Conservation (phyloP, 1,140 invertebrate species). For the Cecropterus lyciades region DNA sequence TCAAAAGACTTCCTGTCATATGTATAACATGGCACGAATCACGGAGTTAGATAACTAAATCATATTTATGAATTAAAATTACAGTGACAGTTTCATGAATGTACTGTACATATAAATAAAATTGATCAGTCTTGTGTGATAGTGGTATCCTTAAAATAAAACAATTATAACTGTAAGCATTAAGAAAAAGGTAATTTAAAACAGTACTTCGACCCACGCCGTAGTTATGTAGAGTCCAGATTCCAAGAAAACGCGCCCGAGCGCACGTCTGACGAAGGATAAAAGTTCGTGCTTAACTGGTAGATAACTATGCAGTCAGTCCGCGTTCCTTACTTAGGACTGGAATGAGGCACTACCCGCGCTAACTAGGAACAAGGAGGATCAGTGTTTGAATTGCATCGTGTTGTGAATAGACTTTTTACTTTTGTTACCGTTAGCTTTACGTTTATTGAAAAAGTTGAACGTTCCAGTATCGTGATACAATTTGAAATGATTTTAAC, state of each 20-base stretch:
- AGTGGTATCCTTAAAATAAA: background rate
- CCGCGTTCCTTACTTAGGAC: constrained; percentile 22
- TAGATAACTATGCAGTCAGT: constrained; percentile 27
- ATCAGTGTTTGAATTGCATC: constrained; percentile 5
- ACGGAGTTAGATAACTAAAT: too few relatives aligned
- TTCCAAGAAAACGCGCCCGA: constrained; percentile 9
- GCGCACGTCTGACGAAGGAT: constrained; percentile 15
- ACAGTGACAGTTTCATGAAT: too few relatives aligned
- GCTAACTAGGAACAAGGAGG: constrained; percentile 9
- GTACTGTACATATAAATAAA: background rate
- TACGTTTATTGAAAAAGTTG: background rate
- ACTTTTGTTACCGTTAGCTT: constrained; percentile 1
- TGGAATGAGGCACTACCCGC: constrained; percentile 19
- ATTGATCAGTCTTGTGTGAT: background rate
- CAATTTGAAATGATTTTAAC: background rate
- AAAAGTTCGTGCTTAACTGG: constrained; percentile 31
- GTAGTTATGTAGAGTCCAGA: constrained; percentile 6
- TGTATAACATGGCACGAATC: too few relatives aligned
- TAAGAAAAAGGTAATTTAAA: constrained; percentile 11
- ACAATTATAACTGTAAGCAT: constrained; percentile 2
- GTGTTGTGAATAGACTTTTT: constrained; percentile 5
- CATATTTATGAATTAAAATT: too few relatives aligned
- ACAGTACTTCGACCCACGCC: background rate
- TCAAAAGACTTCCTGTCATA: too few relatives aligned
- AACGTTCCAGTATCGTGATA: background rate